phyloP scores from a whole-genome alignment of 1,140 invertebrate species.

The Cardiocondyla obscurior region DNA sequence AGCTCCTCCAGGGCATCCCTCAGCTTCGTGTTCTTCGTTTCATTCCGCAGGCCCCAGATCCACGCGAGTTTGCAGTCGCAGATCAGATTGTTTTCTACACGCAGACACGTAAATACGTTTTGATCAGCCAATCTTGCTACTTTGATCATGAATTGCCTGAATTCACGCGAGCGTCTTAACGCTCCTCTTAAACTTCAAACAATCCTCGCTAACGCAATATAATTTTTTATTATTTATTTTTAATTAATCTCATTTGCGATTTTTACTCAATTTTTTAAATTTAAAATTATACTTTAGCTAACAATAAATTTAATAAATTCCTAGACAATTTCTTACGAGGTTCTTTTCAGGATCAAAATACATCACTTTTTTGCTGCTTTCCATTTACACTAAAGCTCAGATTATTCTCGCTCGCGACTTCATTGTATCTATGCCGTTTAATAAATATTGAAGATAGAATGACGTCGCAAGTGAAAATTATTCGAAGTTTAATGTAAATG shows the following conservation, averaged over 20 bases:
- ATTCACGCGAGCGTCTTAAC: neutral
- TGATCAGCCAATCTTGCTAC: neutral
- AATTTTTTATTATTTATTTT: neutral
- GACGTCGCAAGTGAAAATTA: too few species aligned
- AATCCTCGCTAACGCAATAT: neutral
- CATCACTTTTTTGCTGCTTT: too few species aligned
- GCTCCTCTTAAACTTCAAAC: neutral
- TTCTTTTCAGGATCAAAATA: too few species aligned
- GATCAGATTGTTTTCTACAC: conserved; percentile 90
- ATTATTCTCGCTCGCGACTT: too few species aligned
- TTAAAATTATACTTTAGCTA: neutral
- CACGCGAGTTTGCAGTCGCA: conserved; percentile 91
- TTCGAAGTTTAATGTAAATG: too few species aligned
- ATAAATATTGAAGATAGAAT: too few species aligned
- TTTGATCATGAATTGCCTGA: neutral
- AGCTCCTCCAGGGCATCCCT: conserved; percentile 87
- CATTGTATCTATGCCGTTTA: too few species aligned
- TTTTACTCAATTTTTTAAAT: neutral
- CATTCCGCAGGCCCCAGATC: conserved; percentile 89
- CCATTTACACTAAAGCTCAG: too few species aligned
- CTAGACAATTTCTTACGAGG: neutral
- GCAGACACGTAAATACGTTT: conserved; percentile 54
- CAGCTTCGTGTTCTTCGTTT: conserved; percentile 88
- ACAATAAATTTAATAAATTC: neutral
- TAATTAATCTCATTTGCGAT: neutral